Evolutionary conservation across 2,113 vertebrate species (phyloP).

Genomic region (Hyperoodon ampullatus): DNA sequence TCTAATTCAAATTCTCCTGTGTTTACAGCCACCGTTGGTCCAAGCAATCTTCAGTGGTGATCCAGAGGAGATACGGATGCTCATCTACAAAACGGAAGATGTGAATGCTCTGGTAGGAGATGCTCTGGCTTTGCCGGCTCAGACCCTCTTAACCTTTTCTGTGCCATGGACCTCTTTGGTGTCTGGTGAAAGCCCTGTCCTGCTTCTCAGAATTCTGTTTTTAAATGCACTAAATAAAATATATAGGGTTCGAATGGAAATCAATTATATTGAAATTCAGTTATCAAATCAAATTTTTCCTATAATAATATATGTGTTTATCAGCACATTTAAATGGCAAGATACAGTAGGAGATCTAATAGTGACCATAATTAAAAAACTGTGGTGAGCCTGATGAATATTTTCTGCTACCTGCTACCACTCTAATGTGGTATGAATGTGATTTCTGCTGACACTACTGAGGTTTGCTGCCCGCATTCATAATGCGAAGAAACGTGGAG

Average conservation of each 20-base stretch:
- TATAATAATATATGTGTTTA: neutral
- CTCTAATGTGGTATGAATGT: rapidly evolving
- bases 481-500: neutral
- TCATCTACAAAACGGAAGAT: conserved; percentile 98
- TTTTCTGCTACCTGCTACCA: neutral
- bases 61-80: conserved; percentile 95
- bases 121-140: neutral
- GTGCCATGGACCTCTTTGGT: neutral
- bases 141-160: neutral
- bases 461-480: neutral
- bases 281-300: neutral
- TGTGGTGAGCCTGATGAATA: too few relatives aligned
- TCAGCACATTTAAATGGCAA: neutral
- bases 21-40: conserved; percentile 93
- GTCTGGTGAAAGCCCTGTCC: neutral
- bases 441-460: neutral
- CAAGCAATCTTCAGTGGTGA: conserved; percentile 98
- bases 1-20: conserved; percentile 63
- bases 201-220: neutral
- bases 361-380: neutral
- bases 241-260: neutral
- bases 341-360: neutral
- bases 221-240: neutral
- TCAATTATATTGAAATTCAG: neutral
- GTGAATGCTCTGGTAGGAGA: conserved; percentile 94